These are phyloP conservation scores for Spinibarbus caldwelli DNA, from an alignment of 2,797 vertebrate genomes.

Conservation along the genomic window DNA sequence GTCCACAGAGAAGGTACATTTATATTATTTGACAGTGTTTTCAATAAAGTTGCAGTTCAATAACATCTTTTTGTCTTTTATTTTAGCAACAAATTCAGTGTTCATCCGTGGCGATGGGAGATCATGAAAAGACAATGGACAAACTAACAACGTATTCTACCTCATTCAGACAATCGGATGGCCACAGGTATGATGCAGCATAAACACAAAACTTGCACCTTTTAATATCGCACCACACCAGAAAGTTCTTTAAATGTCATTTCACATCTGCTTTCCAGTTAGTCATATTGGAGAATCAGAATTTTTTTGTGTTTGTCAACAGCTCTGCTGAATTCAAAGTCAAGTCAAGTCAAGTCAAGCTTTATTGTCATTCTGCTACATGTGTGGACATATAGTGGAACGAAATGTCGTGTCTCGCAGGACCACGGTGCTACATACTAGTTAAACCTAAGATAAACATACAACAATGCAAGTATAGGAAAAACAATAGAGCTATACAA, in stretches of 20 bases:
- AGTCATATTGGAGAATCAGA: neutral
- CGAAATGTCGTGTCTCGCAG: too few relatives aligned
- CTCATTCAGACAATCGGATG: slow-evolving; percentile 51
- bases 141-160: slow-evolving; percentile 57
- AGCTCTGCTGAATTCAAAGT: slow-evolving; percentile 50
- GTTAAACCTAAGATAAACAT: too few relatives aligned
- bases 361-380: too few relatives aligned
- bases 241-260: neutral
- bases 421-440: too few relatives aligned
- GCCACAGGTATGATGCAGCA: slow-evolving; percentile 52
- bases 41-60: neutral
- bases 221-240: neutral
- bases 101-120: slow-evolving; percentile 61
- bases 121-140: slow-evolving; percentile 59
- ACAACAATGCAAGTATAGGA: too few relatives aligned
- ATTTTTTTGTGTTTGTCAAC: slow-evolving; percentile 18
- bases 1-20: slow-evolving; percentile 58
- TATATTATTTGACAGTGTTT: neutral
- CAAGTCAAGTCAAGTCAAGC: too few relatives aligned
- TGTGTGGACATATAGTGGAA: too few relatives aligned
- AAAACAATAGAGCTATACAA: too few relatives aligned
- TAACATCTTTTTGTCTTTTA: neutral
- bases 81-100: slow-evolving; percentile 13
- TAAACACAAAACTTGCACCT: neutral
- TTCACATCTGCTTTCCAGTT: neutral